Evolutionary conservation across 2,888 invertebrate genomes (phyloP).

Genomic region (Pheosia tremula): DNA sequence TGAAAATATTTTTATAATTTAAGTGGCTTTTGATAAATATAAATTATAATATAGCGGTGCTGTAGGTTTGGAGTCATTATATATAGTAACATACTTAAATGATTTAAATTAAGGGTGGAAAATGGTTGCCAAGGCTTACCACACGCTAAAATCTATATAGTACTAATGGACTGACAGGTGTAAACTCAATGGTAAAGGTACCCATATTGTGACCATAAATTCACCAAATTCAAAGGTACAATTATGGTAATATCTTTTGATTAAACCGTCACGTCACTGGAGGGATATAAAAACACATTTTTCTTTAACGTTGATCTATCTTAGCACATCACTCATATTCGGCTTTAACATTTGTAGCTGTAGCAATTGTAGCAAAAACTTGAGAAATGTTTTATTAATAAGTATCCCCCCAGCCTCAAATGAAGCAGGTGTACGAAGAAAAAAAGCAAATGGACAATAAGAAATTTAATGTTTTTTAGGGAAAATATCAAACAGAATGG

Average conservation of each 20-base stretch:
- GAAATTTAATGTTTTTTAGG: not conserved
- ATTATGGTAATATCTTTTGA: too few species aligned
- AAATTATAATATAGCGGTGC: conserved; percentile 12
- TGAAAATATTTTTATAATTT: conserved; percentile 19
- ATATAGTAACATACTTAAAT: not conserved
- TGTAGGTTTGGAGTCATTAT: not conserved
- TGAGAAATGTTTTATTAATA: conserved; percentile 12
- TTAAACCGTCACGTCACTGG: not conserved
- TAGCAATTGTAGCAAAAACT: conserved; percentile 7
- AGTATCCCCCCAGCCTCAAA: not conserved
- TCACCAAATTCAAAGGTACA: too few species aligned
- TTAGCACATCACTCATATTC: conserved; percentile 45
- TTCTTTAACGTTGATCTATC: conserved; percentile 31
- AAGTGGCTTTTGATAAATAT: conserved; percentile 15
- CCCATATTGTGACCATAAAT: too few species aligned
- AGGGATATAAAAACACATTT: conserved; percentile 30
- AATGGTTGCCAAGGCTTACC: too few species aligned
- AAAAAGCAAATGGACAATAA: not conserved
- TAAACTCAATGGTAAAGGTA: too few species aligned
- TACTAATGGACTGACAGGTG: too few species aligned
- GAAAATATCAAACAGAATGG: not conserved
- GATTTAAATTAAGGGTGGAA: too few species aligned
- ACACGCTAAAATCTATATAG: too few species aligned
- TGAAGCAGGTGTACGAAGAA: not conserved
- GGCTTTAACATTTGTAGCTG: conserved; percentile 30